Evolutionary conservation across 2,888 invertebrate species (phyloP), one percentile per base, ranked within the genome.

Genomic region (Torymus tubicola): DNA sequence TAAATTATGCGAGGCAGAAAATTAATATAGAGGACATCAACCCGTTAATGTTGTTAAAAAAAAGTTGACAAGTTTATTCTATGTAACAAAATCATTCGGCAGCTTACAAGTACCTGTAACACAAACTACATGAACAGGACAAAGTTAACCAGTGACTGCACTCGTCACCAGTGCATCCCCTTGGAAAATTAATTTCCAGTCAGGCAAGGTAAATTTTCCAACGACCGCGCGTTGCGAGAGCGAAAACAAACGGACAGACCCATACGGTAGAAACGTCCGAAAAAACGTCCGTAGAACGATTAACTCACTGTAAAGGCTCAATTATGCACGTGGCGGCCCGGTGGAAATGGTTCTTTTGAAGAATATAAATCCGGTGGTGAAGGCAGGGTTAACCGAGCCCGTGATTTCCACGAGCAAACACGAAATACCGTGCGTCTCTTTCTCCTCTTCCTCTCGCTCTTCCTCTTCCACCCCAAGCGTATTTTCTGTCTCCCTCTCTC

Each of bases 391-490:
- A 86, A 84, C 82, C 83, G 79, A 81, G 82, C 70, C 83, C 72
- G 85, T 84, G 87, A 87, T 88, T 85, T 84, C 42, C 72, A 67
- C 75, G 57, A 69, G 67, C 61, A 84, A 85, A 84, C 75, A 76
- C 50, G 74, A 69, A 78, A 81, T 75, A 55, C 76, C 77, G 75
- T 10, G 55, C 72, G 57, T 24, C 18, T 52, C 70, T 57, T 8
- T 53, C 42, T 61, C 4, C 77, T n/a, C 63, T 50, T 68, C 58
- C 58, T 42, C 68, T 42, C 75, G 65, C 4, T 31, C 53, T 53
- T 18, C 5, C 55, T 50, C 24, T 58, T 65, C 58, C 21, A 60
- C 57, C 55, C 31, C 60, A 69, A 8, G 24, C 14, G 16, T 14
- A 42, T 11, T 73, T 13, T 57, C 79, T 60, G 55, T 70, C 63